Evolutionary conservation across 2,888 invertebrate species (phyloP), one percentile per base, ranked within the genome.

Genomic region (Caenorhabditis sp.): DNA sequence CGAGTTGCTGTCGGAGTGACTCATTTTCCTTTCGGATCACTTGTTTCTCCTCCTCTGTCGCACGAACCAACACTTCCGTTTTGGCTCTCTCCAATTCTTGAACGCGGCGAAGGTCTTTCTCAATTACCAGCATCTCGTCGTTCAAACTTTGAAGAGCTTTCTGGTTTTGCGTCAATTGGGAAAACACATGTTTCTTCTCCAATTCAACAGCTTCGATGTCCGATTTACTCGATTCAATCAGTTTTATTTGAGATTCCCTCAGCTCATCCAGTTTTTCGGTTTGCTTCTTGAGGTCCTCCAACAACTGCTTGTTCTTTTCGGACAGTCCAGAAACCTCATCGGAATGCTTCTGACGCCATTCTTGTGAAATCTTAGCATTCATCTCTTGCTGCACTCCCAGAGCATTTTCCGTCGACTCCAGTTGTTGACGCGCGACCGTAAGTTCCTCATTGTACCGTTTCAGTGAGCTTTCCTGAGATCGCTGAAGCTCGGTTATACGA

Each of bases 11-110:
- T 27, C 20, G 27, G 7, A 39, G 13, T 1, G 20, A 27, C 27
- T 62, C 62, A 17, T 41, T 52, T 39, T 52, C 24, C 3, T 52
- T 41, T 2, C 52, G 62, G n/a, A 62, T 41, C 6, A 11, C 8
- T 20, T 39, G 22, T 24, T 62, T 62, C 24, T 62, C 62, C 20
- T 62, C 62, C 15, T 62, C 62, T 9, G 43, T 13, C 24, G 43
- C 2, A 2, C 11, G 27, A 3, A 62, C 43, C 3, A 62, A 15
- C 17, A 62, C 52, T n/a, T 62, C 62, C 8, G 27, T 30, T n/a
- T 62, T 62, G 13, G 26, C 50, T 5, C 39, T 17, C 15, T 62
- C 62, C 15, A 62, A 13, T 17, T 27, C 41, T 24, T 52, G 30
- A n/a, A 52, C 43, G 15, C 52, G 48, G 1, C 6, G 8, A 11